A percentile compares a stretch with the other conserved stretches of the same genome.
phyloP scores from a whole-genome alignment of 2,113 vertebrate species.

The Pyxicephalus adspersus region DNA sequence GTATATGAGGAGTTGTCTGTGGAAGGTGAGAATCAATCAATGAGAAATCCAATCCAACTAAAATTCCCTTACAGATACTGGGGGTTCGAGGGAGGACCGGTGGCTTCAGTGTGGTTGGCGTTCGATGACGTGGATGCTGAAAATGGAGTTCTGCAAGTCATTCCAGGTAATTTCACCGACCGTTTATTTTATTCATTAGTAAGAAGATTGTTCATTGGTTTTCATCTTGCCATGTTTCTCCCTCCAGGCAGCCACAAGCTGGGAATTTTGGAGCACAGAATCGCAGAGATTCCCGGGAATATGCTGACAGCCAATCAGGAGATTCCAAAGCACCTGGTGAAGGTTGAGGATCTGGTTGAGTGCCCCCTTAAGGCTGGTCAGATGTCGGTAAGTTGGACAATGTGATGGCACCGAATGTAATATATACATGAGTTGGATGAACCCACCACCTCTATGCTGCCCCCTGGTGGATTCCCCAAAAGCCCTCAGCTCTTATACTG shows the following conservation, averaged over 20 bases:
- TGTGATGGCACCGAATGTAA: too few relatives aligned
- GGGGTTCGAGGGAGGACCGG: slow-evolving; percentile 76
- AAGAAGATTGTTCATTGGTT: too few relatives aligned
- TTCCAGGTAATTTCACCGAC: slow-evolving; percentile 73
- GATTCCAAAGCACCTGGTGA: slow-evolving; percentile 74
- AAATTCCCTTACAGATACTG: slow-evolving; percentile 70
- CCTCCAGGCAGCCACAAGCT: slow-evolving; percentile 70
- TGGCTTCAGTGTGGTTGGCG: slow-evolving; percentile 78
- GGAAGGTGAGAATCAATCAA: background rate
- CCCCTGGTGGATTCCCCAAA: too few relatives aligned
- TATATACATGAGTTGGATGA: background rate
- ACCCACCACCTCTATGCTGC: too few relatives aligned
- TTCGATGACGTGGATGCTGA: slow-evolving; percentile 75
- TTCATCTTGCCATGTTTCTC: background rate
- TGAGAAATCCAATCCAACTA: background rate
- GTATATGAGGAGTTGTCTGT: background rate
- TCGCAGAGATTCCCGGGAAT: slow-evolving; percentile 68
- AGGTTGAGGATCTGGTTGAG: slow-evolving; percentile 65
- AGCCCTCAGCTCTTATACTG: too few relatives aligned
- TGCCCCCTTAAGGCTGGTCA: slow-evolving; percentile 77
- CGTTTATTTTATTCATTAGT: too few relatives aligned
- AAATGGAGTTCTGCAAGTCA: slow-evolving; percentile 76
- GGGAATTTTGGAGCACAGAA: slow-evolving; percentile 71
- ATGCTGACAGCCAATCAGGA: slow-evolving; percentile 80
- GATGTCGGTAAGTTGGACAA: slow-evolving; percentile 84